Conservation (phyloP, 2,797 vertebrate genomes). For the Myotis planiceps region DNA sequence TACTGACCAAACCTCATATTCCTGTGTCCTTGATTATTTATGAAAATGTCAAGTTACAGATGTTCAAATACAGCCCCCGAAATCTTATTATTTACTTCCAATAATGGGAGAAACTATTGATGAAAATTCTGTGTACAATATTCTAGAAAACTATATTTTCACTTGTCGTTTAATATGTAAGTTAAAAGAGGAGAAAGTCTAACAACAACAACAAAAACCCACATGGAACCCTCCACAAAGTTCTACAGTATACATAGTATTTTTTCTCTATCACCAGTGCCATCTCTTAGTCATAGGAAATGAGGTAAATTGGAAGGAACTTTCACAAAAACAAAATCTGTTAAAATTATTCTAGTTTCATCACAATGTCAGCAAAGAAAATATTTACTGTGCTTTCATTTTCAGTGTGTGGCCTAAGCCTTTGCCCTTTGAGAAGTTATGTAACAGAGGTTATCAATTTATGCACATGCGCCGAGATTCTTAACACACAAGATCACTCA, state of each 20-base stretch:
- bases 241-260: neutral
- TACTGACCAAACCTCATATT: neutral
- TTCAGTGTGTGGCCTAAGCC: neutral
- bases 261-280: neutral
- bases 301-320: neutral
- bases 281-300: neutral
- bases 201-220: neutral
- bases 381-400: slow-evolving; percentile 9
- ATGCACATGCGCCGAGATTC: neutral
- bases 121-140: neutral
- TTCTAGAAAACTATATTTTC: neutral
- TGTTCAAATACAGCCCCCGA: neutral
- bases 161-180: neutral
- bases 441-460: slow-evolving; percentile 15
- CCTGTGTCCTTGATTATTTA: neutral
- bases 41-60: neutral
- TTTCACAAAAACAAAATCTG: slow-evolving; percentile 14
- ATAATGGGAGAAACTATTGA: neutral
- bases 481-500: neutral
- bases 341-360: slow-evolving; percentile 29
- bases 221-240: neutral
- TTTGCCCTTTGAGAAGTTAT: slow-evolving; percentile 30
- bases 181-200: neutral
- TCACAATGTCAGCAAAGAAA: slow-evolving; percentile 17
- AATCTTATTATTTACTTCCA: neutral